These are phyloP conservation scores for Prorops nasuta DNA, from an alignment of 1,140 invertebrate genomes.

Conservation along the genomic window DNA sequence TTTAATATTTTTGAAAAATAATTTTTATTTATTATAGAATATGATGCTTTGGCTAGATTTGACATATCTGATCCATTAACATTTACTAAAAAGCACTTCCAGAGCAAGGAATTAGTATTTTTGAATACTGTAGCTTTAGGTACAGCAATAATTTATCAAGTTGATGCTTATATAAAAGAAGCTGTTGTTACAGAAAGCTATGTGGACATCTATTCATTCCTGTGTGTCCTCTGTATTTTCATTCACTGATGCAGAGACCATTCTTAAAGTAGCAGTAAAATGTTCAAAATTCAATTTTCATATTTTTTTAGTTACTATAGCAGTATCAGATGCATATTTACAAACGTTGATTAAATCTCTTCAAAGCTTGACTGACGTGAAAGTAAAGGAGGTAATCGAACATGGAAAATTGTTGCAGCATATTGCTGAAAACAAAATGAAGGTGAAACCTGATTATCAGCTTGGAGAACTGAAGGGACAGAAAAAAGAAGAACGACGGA, in stretches of 20 bases:
- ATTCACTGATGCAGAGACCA: constrained; percentile 70
- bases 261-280: constrained; percentile 68
- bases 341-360: constrained; percentile 70
- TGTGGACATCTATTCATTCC: constrained; percentile 74
- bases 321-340: constrained; percentile 61
- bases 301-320: constrained; percentile 42
- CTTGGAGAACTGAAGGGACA: constrained; percentile 59
- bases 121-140: constrained; percentile 79
- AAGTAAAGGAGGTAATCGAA: constrained; percentile 71
- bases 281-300: constrained; percentile 42
- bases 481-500: constrained; percentile 81
- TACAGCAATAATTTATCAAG: constrained; percentile 70
- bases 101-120: constrained; percentile 70
- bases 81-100: constrained; percentile 78
- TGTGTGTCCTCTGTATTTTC: constrained; percentile 82
- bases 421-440: constrained; percentile 46
- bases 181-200: constrained; percentile 71
- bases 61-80: constrained; percentile 83
- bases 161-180: constrained; percentile 84
- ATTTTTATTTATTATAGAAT: constrained; percentile 64
- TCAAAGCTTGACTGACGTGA: constrained; percentile 66
- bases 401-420: constrained; percentile 61
- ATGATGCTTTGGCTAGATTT: constrained; percentile 82
- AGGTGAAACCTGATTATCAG: constrained; percentile 47
- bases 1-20: constrained; percentile 5